A percentile compares a stretch with the other conserved stretches of the same genome.
Conservation (phyloP, 2,888 invertebrate genomes). For the Cheilosia variabilis region DNA sequence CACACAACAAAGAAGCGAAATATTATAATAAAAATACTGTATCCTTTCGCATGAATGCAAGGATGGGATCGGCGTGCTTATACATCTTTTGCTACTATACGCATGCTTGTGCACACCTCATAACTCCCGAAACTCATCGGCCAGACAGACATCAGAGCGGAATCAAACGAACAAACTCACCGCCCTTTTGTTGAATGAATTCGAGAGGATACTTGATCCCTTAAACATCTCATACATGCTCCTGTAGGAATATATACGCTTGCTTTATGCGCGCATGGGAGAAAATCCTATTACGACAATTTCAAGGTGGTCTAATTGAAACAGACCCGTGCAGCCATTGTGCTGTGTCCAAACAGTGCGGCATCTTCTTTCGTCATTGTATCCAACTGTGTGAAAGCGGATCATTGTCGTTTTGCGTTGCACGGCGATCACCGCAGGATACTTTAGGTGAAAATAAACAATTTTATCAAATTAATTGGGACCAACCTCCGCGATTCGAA, state of each 20-base stretch:
- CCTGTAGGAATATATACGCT: slow-evolving; percentile 6
- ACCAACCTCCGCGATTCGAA: slow-evolving; percentile 53
- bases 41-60: slow-evolving; percentile 51
- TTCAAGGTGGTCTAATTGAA: slow-evolving; percentile 72
- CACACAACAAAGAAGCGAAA: slow-evolving; percentile 50
- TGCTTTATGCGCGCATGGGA: slow-evolving; percentile 52
- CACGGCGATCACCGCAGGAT: slow-evolving; percentile 59
- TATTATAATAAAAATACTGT: slow-evolving; percentile 43
- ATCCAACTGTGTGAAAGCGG: slow-evolving; percentile 56
- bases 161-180: slow-evolving; percentile 48
- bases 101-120: slow-evolving; percentile 50
- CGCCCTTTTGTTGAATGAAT: slow-evolving; percentile 64
- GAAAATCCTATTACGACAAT: slow-evolving; percentile 69
- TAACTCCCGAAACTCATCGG: neutral
- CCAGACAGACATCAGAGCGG: slow-evolving; percentile 17
- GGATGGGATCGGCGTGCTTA: slow-evolving; percentile 25
- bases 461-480: slow-evolving; percentile 68
- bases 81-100: slow-evolving; percentile 37
- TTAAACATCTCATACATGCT: slow-evolving; percentile 63
- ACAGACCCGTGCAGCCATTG: slow-evolving; percentile 29
- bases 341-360: slow-evolving; percentile 53
- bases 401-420: slow-evolving; percentile 52
- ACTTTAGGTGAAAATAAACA: slow-evolving; percentile 62
- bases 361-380: slow-evolving; percentile 54
- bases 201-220: slow-evolving; percentile 63